These are phyloP conservation scores for Bucco capensis DNA, from an alignment of 2,113 vertebrate species.

Conservation along the genomic window DNA sequence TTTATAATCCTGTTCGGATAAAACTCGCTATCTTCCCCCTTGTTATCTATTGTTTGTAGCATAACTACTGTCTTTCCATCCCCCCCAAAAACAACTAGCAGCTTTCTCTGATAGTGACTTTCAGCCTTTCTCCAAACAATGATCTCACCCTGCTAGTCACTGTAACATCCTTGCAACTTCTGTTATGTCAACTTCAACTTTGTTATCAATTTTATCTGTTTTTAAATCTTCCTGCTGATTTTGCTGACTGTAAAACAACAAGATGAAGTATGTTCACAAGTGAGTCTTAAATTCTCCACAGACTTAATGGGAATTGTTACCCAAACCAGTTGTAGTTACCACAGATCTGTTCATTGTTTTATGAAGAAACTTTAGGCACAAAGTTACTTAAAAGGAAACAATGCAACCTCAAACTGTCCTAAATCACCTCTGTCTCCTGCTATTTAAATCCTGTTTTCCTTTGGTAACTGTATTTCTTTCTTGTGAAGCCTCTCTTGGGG, in stretches of 20 bases:
- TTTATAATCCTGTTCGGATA: background rate
- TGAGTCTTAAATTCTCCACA: background rate
- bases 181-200: background rate
- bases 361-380: background rate
- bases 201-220: background rate
- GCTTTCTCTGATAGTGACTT: background rate
- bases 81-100: background rate
- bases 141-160: background rate
- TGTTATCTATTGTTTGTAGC: background rate
- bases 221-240: background rate
- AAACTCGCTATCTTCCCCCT: background rate
- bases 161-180: background rate
- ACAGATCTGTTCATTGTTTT: background rate
- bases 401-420: background rate
- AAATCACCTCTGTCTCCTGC: background rate
- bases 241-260: background rate
- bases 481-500: background rate
- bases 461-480: background rate
- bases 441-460: background rate
- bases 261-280: background rate
- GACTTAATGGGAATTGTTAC: background rate
- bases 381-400: background rate
- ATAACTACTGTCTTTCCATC: background rate
- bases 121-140: background rate
- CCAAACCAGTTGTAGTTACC: background rate